A percentile compares a stretch with the other conserved stretches of the same genome.
These are phyloP conservation scores for Aethes cnicana DNA, from an alignment of 2,888 invertebrate species.

Conservation along the genomic window DNA sequence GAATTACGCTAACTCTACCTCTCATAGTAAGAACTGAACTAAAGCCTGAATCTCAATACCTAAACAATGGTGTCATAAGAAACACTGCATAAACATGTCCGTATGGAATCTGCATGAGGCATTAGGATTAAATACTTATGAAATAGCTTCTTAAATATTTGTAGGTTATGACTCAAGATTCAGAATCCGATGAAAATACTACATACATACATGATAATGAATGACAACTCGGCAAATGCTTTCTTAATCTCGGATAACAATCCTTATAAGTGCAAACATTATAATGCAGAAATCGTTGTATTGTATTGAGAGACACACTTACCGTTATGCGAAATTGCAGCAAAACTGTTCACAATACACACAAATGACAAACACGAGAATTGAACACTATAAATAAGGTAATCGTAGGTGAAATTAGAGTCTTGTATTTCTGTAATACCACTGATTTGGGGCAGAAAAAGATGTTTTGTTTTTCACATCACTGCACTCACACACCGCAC, in stretches of 20 bases:
- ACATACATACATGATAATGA: no score
- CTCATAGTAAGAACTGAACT: no score
- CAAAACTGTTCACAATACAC: constrained; percentile 6
- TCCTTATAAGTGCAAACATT: constrained; percentile 14
- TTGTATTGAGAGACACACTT: constrained; percentile 1
- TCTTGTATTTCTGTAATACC: constrained; percentile 8
- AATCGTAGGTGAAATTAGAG: neutral
- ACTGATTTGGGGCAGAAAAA: constrained; percentile 11
- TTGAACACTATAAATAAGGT: constrained; percentile 6
- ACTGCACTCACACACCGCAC: constrained; percentile 12
- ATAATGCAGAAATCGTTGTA: constrained; percentile 1
- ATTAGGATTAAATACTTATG: no score
- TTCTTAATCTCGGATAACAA: constrained; percentile 14
- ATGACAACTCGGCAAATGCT: neutral
- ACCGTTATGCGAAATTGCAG: constrained; percentile 25
- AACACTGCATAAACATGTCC: no score
- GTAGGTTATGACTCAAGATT: no score
- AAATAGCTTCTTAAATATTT: no score
- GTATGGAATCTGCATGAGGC: no score
- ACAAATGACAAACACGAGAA: constrained; percentile 2
- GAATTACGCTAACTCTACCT: no score
- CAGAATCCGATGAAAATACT: no score
- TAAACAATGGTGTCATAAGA: no score
- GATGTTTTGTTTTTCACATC: constrained; percentile 16
- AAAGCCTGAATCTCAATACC: no score